Conservation (phyloP, 2,888 invertebrate species). For the Pseudanteris insignis region DNA sequence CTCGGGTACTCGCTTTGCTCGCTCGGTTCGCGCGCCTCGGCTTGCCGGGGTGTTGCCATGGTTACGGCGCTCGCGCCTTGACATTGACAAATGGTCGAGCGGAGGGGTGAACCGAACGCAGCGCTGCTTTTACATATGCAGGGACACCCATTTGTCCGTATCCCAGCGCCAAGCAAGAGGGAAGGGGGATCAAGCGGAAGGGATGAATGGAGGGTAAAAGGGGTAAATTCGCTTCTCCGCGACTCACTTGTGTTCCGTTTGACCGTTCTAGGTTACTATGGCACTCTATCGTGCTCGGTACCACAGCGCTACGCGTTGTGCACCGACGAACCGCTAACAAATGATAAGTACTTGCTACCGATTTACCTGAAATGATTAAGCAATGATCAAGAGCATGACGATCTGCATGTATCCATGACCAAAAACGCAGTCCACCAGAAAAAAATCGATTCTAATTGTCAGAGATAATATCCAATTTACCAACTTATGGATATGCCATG, state of each 20-base stretch:
- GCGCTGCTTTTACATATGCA: conserved; percentile 67
- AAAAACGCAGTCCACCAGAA: no score
- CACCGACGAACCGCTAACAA: conserved; percentile 53
- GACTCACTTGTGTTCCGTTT: conserved; percentile 36
- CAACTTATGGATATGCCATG: no score
- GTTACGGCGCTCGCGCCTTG: conserved; percentile 67
- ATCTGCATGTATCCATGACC: conserved; percentile 3
- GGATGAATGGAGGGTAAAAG: conserved; percentile 39
- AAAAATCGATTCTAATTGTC: no score
- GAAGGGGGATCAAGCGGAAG: conserved; percentile 16
- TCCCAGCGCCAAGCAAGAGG: conserved; percentile 44
- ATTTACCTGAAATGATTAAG: conserved; percentile 26
- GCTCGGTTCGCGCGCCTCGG: conserved; percentile 48
- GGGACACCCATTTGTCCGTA: conserved; percentile 67
- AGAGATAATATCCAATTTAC: no score
- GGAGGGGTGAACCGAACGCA: conserved; percentile 65
- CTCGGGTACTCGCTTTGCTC: conserved; percentile 30
- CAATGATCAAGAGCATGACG: conserved; percentile 26
- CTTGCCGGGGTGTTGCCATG: conserved; percentile 64
- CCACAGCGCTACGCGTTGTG: conserved; percentile 48
- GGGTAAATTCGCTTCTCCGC: conserved; percentile 42
- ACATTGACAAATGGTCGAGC: conserved; percentile 66
- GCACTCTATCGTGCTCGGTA: conserved; percentile 40
- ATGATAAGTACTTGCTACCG: conserved; percentile 48
- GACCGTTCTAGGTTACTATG: conserved; percentile 51